Base-by-base conservation (phyloP, 2,888 invertebrate genomes). In the Heliconius hortense region DNA sequence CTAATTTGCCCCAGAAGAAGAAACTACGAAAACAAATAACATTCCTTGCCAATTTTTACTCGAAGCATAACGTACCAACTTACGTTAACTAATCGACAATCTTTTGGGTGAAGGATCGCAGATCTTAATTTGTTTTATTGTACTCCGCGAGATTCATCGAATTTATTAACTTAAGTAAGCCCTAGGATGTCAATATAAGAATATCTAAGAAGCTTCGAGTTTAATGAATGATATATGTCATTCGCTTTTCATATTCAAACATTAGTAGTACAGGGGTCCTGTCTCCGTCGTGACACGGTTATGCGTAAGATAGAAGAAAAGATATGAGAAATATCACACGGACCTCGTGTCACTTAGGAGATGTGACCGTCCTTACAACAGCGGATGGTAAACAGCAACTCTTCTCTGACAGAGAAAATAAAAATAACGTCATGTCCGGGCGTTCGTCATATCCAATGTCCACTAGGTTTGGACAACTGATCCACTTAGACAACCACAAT, bases 111-210 rank as follows among this genome's bases (percentile, higher is more conserved):
- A 24, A 60, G 60, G 60, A 24, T 15, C 15, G 24, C 24, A 60
- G 60, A 60, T 24, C 13, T 24, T 24, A 24, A 24, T 15, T 24
- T 24, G 24, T n/a, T 3, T 15, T 31, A 62, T 63, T 39, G 74
- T 72, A 53, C 74, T 76, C 67, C 60, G 63, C 63, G 68, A 72
- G 60, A 64, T 63, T 60, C 53, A 43, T 35, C 39, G 66, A 63
- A 26, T 63, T 63, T 72, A 31, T 72, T 63, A 76, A 35, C 67
- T 56, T 31, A 43, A 31, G 18, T 56, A 39, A 59, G 21, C 15
- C 24, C n/a, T 26, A 31, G 15, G 70, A 43, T 64, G 31, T 43
- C 56, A 13, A 31, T 39, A 48, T 53, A 21, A 24, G 26, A 53
- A 28, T 53, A 35, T 24, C 48, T 62, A 7, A 26, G 18, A 48